Conservation (phyloP, 2,797 vertebrate species). For the Danio choprae region DNA sequence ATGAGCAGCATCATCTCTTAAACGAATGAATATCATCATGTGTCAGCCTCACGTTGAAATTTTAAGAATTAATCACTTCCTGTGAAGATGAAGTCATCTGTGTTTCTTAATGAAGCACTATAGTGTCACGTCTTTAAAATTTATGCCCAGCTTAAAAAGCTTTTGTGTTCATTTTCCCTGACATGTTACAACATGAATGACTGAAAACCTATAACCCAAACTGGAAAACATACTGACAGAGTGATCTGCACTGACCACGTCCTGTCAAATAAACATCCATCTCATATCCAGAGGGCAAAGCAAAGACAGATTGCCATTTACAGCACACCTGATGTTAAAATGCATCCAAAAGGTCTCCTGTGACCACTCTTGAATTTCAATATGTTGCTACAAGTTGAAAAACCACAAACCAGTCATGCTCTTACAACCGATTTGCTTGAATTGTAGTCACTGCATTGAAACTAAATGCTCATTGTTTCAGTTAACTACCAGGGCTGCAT, state of each 20-base stretch:
- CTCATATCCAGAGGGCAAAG: neutral
- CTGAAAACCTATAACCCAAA: neutral
- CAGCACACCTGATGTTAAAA: neutral
- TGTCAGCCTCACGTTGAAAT: neutral
- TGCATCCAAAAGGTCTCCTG: neutral
- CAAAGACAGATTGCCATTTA: neutral
- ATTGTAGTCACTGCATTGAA: neutral
- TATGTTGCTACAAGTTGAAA: neutral
- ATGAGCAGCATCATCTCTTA: neutral
- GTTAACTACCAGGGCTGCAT: neutral
- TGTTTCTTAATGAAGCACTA: neutral
- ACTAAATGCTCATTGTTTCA: neutral
- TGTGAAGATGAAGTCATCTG: neutral
- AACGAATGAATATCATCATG: slow-evolving; percentile 9
- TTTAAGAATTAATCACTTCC: slow-evolving; percentile 17
- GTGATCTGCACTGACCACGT: neutral
- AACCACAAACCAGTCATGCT: neutral
- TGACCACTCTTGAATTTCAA: neutral
- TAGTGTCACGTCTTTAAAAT: neutral
- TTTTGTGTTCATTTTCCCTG: neutral
- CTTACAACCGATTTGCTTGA: neutral
- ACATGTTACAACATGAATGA: neutral
- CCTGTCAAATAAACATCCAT: neutral
- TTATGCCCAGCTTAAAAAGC: neutral
- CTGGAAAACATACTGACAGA: neutral